Evolutionary conservation across 2,797 vertebrate species (phyloP).

Genomic region (Bucorvus abyssinicus): DNA sequence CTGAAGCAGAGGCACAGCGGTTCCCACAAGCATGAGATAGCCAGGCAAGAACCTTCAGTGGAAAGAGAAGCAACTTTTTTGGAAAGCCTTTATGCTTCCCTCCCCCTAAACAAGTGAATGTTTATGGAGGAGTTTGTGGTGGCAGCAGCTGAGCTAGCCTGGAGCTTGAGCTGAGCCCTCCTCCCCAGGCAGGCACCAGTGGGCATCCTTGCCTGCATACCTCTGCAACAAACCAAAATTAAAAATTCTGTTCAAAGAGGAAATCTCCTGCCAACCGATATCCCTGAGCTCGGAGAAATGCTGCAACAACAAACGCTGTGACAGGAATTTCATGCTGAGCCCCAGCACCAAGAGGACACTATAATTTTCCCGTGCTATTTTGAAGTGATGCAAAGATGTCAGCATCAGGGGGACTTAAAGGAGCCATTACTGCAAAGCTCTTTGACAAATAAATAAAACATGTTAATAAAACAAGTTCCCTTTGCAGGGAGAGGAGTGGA

Average conservation of each 20-base stretch:
- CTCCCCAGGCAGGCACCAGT: neutral
- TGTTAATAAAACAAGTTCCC: neutral
- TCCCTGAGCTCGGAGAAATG: neutral
- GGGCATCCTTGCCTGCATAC: neutral
- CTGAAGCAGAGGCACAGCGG: neutral
- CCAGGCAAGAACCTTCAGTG: neutral
- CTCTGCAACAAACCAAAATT: conserved; percentile 19
- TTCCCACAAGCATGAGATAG: neutral
- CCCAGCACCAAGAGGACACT: neutral
- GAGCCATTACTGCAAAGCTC: neutral
- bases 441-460: conserved; percentile 31
- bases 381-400: conserved; percentile 18
- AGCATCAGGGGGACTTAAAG: neutral
- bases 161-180: neutral
- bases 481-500: neutral
- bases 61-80: neutral
- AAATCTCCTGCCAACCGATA: conserved; percentile 37
- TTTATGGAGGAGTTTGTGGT: neutral
- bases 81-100: neutral
- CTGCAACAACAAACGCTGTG: neutral
- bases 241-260: conserved; percentile 52
- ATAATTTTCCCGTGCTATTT: neutral
- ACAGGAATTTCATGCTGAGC: conserved; percentile 28
- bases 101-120: neutral
- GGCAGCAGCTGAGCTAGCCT: neutral